phyloP scores from a whole-genome alignment of 1,140 invertebrate genomes.

The Vanessa atalanta region DNA sequence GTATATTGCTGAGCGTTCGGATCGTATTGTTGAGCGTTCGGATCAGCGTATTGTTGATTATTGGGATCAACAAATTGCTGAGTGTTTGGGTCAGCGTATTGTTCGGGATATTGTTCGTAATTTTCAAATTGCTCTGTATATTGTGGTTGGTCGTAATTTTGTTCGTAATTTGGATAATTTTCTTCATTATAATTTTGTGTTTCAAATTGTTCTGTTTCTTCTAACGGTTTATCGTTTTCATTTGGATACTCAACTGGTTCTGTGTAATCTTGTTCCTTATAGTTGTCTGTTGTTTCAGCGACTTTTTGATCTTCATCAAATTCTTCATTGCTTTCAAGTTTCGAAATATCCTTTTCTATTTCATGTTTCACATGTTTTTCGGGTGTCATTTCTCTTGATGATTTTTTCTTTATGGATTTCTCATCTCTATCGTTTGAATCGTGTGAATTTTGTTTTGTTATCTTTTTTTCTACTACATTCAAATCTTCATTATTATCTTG shows the following conservation, averaged over 20 bases:
- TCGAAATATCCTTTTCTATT: neutral
- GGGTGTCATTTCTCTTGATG: conserved; percentile 25
- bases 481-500: conserved; percentile 4
- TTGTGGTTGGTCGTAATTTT: conserved; percentile 46
- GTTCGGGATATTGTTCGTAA: conserved; percentile 50
- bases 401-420: conserved; percentile 23
- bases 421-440: conserved; percentile 21
- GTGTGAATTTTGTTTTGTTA: conserved; percentile 36
- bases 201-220: conserved; percentile 45
- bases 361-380: conserved; percentile 12
- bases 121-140: conserved; percentile 39
- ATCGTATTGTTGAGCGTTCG: neutral
- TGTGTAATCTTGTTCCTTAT: conserved; percentile 26
- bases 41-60: conserved; percentile 40
- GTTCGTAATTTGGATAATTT: conserved; percentile 50
- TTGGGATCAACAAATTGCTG: conserved; percentile 47
- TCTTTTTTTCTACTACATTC: conserved; percentile 21
- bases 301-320: conserved; percentile 25
- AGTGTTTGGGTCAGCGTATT: conserved; percentile 58
- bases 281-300: conserved; percentile 28
- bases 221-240: conserved; percentile 28
- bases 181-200: conserved; percentile 43
- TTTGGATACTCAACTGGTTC: conserved; percentile 29
- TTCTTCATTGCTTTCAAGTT: conserved; percentile 18
- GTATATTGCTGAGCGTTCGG: conserved; percentile 37